A percentile compares a stretch with the other conserved stretches of the same genome.
These are phyloP conservation scores for Lethocerus indicus DNA, from an alignment of 1,140 invertebrate genomes.

Conservation along the genomic window DNA sequence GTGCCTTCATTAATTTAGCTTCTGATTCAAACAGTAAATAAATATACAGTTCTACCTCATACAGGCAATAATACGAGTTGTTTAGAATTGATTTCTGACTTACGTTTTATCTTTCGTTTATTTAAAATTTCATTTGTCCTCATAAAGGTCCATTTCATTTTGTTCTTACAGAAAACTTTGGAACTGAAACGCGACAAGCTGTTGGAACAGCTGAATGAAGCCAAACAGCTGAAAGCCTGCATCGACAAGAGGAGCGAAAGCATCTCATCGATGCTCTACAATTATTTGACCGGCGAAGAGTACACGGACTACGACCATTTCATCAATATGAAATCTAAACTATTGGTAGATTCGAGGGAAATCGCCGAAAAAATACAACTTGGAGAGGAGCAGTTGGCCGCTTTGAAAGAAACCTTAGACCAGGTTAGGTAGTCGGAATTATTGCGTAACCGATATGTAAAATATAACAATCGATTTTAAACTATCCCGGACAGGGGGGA, in stretches of 20 bases:
- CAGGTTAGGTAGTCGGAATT: conserved; percentile 12
- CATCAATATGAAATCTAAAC: conserved; percentile 81
- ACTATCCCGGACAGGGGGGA: no score
- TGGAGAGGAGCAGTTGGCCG: conserved; percentile 65
- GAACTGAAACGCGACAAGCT: conserved; percentile 64
- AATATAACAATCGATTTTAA: no score
- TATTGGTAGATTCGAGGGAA: conserved; percentile 69
- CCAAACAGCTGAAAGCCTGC: conserved; percentile 63
- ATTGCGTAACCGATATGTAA: no score
- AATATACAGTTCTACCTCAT: not conserved
- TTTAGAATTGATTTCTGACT: no score
- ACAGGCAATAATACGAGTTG: not conserved
- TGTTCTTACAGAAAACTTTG: conserved; percentile 44
- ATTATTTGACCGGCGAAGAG: conserved; percentile 57
- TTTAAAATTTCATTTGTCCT: no score
- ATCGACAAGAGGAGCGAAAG: conserved; percentile 65
- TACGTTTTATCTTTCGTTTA: no score
- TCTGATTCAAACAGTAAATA: not conserved
- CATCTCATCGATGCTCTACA: conserved; percentile 53
- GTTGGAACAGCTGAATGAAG: conserved; percentile 64
- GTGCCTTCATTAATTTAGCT: not conserved
- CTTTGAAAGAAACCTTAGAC: conserved; percentile 40
- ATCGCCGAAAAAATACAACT: conserved; percentile 75
- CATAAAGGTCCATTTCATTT: not conserved
- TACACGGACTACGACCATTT: conserved; percentile 75